phyloP scores from a whole-genome alignment of 1,140 invertebrate species.

The Drosophila tropicalis region DNA sequence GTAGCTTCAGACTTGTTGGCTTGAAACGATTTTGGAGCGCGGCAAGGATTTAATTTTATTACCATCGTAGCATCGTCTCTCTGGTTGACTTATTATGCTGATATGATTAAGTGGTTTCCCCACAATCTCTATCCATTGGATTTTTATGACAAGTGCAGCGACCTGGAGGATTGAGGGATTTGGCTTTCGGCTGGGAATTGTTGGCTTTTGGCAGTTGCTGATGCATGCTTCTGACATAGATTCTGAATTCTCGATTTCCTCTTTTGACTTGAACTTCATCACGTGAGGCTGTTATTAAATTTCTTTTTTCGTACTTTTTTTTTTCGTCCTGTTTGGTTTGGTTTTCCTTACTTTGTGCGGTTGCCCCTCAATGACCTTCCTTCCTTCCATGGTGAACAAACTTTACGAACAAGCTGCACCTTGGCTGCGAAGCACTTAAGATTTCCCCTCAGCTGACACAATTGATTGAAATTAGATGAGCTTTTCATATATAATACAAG shows the following conservation, averaged over 20 bases:
- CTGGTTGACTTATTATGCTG: constrained; percentile 74
- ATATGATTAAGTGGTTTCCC: constrained; percentile 74
- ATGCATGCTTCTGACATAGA: constrained; percentile 27
- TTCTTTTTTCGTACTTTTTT: constrained; percentile 33
- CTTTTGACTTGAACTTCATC: constrained; percentile 1
- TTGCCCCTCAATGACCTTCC: constrained; percentile 7
- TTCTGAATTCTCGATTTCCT: constrained; percentile 2
- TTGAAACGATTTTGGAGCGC: constrained; percentile 36
- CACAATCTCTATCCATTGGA: constrained; percentile 29
- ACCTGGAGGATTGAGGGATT: constrained; percentile 9
- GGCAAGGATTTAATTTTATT: constrained; percentile 80
- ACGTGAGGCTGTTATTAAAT: constrained; percentile 37
- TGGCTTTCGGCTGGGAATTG: neutral
- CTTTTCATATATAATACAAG: constrained; percentile 68
- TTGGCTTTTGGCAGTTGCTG: constrained; percentile 36
- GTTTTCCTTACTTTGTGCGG: neutral
- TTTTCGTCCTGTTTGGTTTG: constrained; percentile 38
- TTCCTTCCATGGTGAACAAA: constrained; percentile 1
- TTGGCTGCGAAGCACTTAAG: constrained; percentile 46
- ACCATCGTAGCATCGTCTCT: constrained; percentile 39
- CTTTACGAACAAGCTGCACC: constrained; percentile 26
- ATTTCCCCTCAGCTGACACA: constrained; percentile 51
- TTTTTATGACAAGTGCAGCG: constrained; percentile 54
- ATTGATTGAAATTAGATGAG: constrained; percentile 79
- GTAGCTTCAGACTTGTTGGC: neutral